These are phyloP conservation scores for Metopia argyrocephala DNA, from an alignment of 2,888 invertebrate genomes.

Conservation along the genomic window DNA sequence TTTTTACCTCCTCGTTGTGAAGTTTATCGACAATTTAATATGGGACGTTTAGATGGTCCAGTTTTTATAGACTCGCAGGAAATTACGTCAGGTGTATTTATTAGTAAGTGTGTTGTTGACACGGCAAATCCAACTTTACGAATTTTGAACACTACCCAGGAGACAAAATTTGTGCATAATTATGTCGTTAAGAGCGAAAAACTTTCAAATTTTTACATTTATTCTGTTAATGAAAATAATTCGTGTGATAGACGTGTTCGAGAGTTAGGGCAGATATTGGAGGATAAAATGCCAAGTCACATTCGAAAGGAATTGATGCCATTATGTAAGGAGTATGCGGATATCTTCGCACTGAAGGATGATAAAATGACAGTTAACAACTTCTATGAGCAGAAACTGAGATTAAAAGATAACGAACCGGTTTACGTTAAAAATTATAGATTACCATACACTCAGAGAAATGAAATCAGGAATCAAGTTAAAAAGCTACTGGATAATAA, in stretches of 20 bases:
- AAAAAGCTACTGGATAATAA: too few relatives aligned
- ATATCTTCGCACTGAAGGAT: neutral
- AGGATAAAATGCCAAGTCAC: too few relatives aligned
- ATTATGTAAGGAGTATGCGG: constrained; percentile 29
- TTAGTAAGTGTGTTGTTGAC: too few relatives aligned
- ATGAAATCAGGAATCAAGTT: neutral
- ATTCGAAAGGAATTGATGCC: constrained; percentile 46
- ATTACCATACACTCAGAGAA: neutral
- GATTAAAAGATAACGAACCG: too few relatives aligned
- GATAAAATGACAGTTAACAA: constrained; percentile 3
- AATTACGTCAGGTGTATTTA: too few relatives aligned
- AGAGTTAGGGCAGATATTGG: too few relatives aligned
- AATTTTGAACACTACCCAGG: constrained; percentile 59
- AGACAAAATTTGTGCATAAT: constrained; percentile 2
- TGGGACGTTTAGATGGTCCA: neutral
- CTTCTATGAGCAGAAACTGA: neutral
- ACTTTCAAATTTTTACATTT: neutral
- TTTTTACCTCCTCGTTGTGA: constrained; percentile 32
- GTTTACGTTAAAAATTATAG: too few relatives aligned
- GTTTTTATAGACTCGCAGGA: constrained; percentile 7
- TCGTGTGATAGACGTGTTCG: too few relatives aligned
- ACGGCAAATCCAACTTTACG: constrained; percentile 43
- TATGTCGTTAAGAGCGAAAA: neutral
- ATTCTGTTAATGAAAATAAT: too few relatives aligned
- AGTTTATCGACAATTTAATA: neutral